Base-by-base conservation (phyloP, 2,888 invertebrate species). In the Drosophila flavopinicola region DNA sequence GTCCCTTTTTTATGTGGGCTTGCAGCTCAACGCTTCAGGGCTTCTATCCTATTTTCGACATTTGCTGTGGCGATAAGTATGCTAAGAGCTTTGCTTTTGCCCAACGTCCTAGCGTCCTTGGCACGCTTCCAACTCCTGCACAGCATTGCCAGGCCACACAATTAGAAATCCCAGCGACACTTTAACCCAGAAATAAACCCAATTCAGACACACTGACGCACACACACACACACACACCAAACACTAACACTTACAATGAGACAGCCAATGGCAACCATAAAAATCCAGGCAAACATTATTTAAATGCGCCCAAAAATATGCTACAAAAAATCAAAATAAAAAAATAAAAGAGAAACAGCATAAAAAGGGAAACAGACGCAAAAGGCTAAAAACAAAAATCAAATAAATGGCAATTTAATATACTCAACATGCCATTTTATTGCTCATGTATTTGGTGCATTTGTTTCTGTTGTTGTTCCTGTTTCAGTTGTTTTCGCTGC, bases 331-430 rank as follows among this genome's bases (percentile, higher is more conserved):
- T 20, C 17, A 44, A 54, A 45, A 41, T 30, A 24, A 68, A 47
- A 61, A 42, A 20, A 20, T 38, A 24, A 4, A 7, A 6, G 42
- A 20, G 5, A 7, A 6, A 9, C 6, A 17, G 17, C 32, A n/a
- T 10, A 37, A 24, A 17, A 48, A 52, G 35, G 48, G 6, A 38
- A 29, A 49, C 53, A 37, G 42, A 23, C 51, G 27, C 57, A 54
- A 57, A 71, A 60, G 52, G 44, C 48, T 51, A 68, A 75, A 56
- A 77, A 69, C 68, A 75, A 84, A 79, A 84, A 75, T 84, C 78
- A 78, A 84, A 83, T 83, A 85, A 84, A 85, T 83, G 84, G 63
- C 85, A 85, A 85, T 84, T 84, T 84, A 85, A 84, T 84, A 85
- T 75, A 84, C 83, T 83, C 83, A 83, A 83, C 78, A 85, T 75